Evolutionary conservation across 2,888 invertebrate genomes (phyloP).

Genomic region (Thelaira solivaga): DNA sequence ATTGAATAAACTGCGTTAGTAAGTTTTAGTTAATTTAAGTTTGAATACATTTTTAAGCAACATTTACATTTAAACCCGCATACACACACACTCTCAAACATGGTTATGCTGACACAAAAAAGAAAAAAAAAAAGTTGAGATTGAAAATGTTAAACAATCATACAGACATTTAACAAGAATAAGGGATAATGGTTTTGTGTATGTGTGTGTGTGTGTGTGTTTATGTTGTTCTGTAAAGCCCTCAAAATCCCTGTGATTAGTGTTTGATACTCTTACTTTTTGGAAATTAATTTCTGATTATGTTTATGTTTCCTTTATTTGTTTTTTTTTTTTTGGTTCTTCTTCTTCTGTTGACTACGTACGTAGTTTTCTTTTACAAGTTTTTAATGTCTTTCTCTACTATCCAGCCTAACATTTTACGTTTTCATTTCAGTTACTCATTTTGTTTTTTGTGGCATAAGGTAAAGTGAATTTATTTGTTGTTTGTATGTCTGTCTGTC

Average conservation of each 20-base stretch:
- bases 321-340: neutral
- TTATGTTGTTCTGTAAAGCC: constrained; percentile 43
- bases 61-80: too few species aligned
- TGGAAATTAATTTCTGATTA: constrained; percentile 62
- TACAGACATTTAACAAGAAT: constrained; percentile 21
- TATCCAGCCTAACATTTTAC: too few species aligned
- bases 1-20: too few species aligned
- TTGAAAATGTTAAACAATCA: neutral
- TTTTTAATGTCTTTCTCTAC: too few species aligned
- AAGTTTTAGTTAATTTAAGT: too few species aligned
- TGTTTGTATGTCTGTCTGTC: neutral
- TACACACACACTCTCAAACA: neutral
- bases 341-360: too few species aligned
- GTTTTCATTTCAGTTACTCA: too few species aligned
- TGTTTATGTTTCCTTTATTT: constrained; percentile 48
- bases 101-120: too few species aligned
- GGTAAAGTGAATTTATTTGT: constrained; percentile 46
- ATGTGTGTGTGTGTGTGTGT: constrained; percentile 9
- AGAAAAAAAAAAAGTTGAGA: too few species aligned
- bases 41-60: too few species aligned
- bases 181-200: constrained; percentile 48
- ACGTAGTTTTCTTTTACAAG: too few species aligned
- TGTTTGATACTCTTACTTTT: constrained; percentile 60
- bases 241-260: constrained; percentile 59
- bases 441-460: constrained; percentile 36